Conservation (phyloP, 2,113 vertebrate species). For the Coreoperca whiteheadi region DNA sequence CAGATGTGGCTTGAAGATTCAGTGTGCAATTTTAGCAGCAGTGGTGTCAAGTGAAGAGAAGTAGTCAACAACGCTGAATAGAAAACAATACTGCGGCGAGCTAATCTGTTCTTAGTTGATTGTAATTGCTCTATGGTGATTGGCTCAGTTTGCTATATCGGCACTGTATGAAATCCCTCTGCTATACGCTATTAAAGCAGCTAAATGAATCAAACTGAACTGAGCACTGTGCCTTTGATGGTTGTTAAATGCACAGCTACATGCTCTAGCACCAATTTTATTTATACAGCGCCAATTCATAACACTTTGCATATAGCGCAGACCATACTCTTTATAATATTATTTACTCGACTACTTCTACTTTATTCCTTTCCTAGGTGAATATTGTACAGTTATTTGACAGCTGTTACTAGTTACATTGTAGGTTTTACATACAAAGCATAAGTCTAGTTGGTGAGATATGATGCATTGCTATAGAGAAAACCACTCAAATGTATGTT, state of each 20-base stretch:
- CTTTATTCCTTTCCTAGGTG: neutral
- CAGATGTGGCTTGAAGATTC: constrained; percentile 27
- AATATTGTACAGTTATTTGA: neutral
- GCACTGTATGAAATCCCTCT: neutral
- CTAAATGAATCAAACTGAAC: constrained; percentile 10
- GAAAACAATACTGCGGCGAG: constrained; percentile 24
- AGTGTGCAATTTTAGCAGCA: constrained; percentile 20
- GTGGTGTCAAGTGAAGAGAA: constrained; percentile 27
- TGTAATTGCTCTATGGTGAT: constrained; percentile 24
- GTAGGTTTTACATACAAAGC: too few relatives aligned
- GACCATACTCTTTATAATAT: too few relatives aligned
- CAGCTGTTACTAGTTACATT: too few relatives aligned
- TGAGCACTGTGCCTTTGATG: neutral
- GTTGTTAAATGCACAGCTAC: neutral
- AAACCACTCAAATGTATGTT: too few relatives aligned
- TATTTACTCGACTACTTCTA: neutral
- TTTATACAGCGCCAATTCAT: too few relatives aligned
- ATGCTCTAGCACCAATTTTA: neutral
- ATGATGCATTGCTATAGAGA: too few relatives aligned
- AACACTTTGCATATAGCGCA: too few relatives aligned
- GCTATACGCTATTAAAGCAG: constrained; percentile 11
- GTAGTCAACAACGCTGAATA: neutral
- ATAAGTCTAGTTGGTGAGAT: too few relatives aligned
- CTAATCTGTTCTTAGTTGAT: constrained; percentile 31
- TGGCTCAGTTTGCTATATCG: constrained; percentile 6